phyloP scores from a whole-genome alignment of 2,113 vertebrate species.

The Corvus moneduloides region DNA sequence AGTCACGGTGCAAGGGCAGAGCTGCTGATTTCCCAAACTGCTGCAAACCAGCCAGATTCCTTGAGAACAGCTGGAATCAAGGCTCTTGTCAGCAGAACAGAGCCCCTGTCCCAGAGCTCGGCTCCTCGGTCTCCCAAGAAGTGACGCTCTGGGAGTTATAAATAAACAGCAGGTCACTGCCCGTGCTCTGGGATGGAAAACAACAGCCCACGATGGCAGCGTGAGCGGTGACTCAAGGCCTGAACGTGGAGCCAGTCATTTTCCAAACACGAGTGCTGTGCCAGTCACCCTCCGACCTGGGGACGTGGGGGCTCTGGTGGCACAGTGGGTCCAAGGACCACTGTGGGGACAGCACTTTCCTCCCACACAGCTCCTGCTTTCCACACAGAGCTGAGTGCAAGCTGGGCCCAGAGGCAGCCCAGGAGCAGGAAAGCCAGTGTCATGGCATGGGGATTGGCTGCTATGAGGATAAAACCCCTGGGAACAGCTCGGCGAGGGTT shows the following conservation, averaged over 20 bases:
- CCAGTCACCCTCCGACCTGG: not conserved
- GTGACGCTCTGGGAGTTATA: not conserved
- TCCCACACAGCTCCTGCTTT: not conserved
- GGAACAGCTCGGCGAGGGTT: rapidly evolving
- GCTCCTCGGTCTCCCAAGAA: not conserved
- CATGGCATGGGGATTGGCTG: not conserved
- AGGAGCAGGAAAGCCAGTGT: not conserved
- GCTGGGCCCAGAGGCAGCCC: not conserved
- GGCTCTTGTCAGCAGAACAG: not conserved
- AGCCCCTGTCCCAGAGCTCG: not conserved
- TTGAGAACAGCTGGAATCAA: not conserved
- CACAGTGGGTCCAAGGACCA: rapidly evolving
- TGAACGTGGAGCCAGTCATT: not conserved
- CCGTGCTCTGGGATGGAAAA: not conserved
- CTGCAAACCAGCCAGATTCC: not conserved
- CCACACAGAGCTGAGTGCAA: not conserved
- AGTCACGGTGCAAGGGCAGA: not conserved
- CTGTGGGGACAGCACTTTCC: not conserved
- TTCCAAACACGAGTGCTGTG: constrained; percentile 30
- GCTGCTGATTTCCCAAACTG: not conserved
- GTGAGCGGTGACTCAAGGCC: constrained; percentile 31
- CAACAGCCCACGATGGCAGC: not conserved
- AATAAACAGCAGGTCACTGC: constrained; percentile 17
- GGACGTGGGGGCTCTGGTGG: not conserved
- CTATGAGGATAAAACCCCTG: not conserved